Evolutionary conservation across 2,797 vertebrate species (phyloP).

Genomic region (Enteromius radiatus): DNA sequence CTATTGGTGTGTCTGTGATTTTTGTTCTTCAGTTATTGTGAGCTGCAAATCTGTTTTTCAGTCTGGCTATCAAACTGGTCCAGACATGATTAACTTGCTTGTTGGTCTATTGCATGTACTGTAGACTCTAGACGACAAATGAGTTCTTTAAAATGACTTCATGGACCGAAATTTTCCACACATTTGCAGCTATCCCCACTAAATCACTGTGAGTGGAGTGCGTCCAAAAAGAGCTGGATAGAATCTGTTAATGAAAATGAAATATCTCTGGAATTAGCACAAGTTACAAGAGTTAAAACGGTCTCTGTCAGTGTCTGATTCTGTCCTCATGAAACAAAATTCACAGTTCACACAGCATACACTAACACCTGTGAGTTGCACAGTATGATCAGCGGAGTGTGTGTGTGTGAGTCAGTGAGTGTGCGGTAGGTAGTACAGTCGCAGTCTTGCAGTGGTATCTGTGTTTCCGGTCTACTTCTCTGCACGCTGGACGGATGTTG

Average conservation of each 20-base stretch:
- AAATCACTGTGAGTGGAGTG: not conserved
- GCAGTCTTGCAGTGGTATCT: constrained; percentile 56
- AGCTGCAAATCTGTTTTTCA: constrained; percentile 22
- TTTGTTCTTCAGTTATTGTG: constrained; percentile 25
- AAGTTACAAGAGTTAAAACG: not conserved
- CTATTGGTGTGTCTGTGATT: constrained; percentile 32
- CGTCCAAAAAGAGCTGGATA: not conserved
- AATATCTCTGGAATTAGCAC: not conserved
- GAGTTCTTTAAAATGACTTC: not conserved
- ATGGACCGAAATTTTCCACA: constrained; percentile 1
- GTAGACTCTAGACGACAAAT: constrained; percentile 11
- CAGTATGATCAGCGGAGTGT: constrained; percentile 50
- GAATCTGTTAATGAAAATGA: constrained; percentile 12
- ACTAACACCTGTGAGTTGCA: constrained; percentile 58
- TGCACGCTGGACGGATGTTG: constrained; percentile 59
- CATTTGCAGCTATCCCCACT: constrained; percentile 9
- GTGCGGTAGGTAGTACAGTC: constrained; percentile 26
- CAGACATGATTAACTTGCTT: constrained; percentile 41
- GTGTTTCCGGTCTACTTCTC: constrained; percentile 60
- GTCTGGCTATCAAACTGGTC: constrained; percentile 41
- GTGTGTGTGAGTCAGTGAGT: constrained; percentile 27
- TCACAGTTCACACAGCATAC: constrained; percentile 10
- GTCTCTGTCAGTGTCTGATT: not conserved
- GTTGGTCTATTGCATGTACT: not conserved
- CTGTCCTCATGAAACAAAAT: not conserved